Evolutionary conservation across 1,140 invertebrate species (phyloP).

Genomic region (Cotesia glomerata): DNA sequence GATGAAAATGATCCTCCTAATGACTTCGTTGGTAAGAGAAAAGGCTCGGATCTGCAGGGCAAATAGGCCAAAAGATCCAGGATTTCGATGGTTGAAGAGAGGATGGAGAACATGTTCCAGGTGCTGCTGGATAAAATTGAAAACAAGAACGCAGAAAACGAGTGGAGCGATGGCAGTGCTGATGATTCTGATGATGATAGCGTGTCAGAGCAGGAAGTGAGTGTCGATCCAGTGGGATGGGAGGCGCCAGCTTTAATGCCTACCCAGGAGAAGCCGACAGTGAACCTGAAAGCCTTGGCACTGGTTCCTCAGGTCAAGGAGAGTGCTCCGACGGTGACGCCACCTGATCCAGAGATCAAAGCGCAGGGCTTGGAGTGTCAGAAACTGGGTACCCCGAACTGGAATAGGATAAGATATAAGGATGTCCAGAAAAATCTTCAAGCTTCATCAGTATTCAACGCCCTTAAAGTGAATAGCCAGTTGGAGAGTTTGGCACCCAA

Average conservation of each 20-base stretch:
- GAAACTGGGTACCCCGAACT: constrained; percentile 16
- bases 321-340: constrained; percentile 30
- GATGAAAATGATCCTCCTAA: neutral
- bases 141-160: neutral
- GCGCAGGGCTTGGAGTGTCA: constrained; percentile 31
- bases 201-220: neutral
- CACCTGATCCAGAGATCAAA: constrained; percentile 32
- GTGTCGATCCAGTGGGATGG: neutral
- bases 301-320: constrained; percentile 33
- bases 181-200: constrained; percentile 7
- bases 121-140: neutral
- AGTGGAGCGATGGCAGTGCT: neutral
- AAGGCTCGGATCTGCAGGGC: too few species aligned
- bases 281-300: neutral
- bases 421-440: constrained; percentile 40
- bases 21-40: too few species aligned
- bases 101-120: neutral
- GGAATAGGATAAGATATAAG: constrained; percentile 39
- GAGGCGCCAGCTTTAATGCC: neutral
- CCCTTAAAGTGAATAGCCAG: constrained; percentile 24
- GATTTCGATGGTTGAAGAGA: neutral
- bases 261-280: neutral
- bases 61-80: neutral
- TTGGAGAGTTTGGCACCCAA: neutral
- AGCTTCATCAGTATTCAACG: constrained; percentile 36